Conservation (phyloP, 2,113 vertebrate genomes). For the Peromyscus polionotus region DNA sequence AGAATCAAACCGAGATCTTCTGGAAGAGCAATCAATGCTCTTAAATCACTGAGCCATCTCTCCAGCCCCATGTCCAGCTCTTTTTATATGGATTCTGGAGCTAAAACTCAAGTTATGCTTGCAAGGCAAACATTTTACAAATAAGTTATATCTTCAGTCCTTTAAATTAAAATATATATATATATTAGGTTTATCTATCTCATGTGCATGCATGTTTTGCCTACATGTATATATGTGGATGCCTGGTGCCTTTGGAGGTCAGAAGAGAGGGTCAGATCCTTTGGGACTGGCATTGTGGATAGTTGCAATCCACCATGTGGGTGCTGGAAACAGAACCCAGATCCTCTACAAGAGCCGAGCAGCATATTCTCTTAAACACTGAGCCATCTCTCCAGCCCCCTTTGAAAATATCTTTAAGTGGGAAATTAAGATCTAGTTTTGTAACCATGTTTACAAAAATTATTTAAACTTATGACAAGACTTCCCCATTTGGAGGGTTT, state of each 20-base stretch:
- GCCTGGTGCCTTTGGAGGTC: no score
- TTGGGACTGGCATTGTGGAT: background rate
- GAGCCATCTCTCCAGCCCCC: background rate
- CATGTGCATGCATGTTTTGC: background rate
- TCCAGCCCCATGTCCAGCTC: background rate
- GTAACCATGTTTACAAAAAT: constrained; percentile 3
- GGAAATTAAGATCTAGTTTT: background rate
- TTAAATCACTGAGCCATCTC: background rate
- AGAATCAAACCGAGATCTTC: background rate
- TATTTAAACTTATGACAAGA: background rate
- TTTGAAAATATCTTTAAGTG: background rate
- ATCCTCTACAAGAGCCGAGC: background rate
- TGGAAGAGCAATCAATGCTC: background rate
- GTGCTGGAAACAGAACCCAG: background rate
- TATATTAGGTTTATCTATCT: no score
- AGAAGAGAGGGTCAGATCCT: no score
- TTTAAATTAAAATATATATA: no score
- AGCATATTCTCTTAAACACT: background rate
- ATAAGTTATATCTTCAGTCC: background rate
- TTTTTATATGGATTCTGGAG: background rate
- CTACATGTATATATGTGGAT: no score
- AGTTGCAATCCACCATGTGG: background rate
- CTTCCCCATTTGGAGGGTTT: constrained; percentile 58
- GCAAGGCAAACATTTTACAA: background rate
- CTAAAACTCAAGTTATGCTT: background rate